Conservation (phyloP, 2,888 invertebrate species). For the Cenopis cana region DNA sequence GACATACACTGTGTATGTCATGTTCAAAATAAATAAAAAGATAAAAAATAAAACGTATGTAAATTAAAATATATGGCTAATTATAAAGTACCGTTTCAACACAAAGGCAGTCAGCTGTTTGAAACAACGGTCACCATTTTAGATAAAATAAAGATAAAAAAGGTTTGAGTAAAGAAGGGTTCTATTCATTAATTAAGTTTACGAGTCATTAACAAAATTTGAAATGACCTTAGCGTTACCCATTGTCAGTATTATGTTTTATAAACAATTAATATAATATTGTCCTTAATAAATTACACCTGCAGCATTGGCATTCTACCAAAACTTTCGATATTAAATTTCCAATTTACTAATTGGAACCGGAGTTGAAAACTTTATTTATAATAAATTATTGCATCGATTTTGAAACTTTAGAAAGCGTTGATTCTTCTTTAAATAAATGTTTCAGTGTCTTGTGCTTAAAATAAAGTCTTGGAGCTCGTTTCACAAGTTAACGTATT, state of each 20-base stretch:
- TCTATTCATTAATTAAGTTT: not conserved
- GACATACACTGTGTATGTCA: too few relatives aligned
- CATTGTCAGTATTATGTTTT: too few relatives aligned
- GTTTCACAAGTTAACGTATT: too few relatives aligned
- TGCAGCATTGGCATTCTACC: not conserved
- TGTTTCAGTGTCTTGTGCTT: not conserved
- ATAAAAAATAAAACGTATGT: not conserved
- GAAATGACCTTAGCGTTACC: not conserved
- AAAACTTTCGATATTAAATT: constrained; percentile 23
- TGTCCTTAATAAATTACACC: not conserved
- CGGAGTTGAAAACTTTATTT: constrained; percentile 14
- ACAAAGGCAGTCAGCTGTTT: not conserved
- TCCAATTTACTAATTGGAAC: constrained; percentile 26
- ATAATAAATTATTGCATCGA: not conserved
- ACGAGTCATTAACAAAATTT: not conserved
- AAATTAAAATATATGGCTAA: not conserved
- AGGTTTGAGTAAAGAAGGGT: not conserved
- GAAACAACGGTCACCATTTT: not conserved
- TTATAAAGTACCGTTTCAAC: not conserved
- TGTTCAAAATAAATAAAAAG: too few relatives aligned
- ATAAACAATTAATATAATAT: not conserved
- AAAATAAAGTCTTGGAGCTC: not conserved
- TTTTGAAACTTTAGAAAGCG: not conserved
- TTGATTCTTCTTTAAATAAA: not conserved
- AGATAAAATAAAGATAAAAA: not conserved